These are phyloP conservation scores for Glyphotaelius pellucidus DNA, from an alignment of 2,888 invertebrate genomes.

Conservation along the genomic window DNA sequence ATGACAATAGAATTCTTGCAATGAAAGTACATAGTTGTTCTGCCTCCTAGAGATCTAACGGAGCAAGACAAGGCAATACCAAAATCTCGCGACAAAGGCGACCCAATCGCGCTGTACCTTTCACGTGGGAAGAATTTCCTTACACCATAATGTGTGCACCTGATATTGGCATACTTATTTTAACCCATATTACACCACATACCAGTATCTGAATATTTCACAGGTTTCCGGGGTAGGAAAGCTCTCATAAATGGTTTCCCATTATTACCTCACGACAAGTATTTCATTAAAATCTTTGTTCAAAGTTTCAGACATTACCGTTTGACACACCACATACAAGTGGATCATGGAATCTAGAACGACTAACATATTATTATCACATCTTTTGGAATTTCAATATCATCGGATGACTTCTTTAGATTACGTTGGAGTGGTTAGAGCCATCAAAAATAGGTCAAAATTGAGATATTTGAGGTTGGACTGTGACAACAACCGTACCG, in stretches of 20 bases:
- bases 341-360: not conserved
- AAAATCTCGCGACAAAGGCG: not conserved
- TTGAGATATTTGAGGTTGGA: no score
- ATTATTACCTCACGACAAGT: not conserved
- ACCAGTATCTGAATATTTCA: not conserved
- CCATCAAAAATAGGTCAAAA: no score
- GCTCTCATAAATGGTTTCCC: not conserved
- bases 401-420: not conserved
- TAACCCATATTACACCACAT: not conserved
- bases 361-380: not conserved
- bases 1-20: not conserved
- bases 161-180: not conserved
- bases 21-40: no score
- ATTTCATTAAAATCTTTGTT: not conserved
- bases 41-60: no score
- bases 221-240: not conserved
- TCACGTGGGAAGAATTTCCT: not conserved
- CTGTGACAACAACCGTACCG: no score
- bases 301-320: not conserved
- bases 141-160: not conserved
- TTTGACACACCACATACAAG: not conserved
- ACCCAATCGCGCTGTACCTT: not conserved
- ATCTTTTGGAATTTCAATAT: not conserved
- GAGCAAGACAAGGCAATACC: not conserved
- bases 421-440: not conserved